Percentiles rank a stretch among this genome's conserved stretches.
Evolutionary conservation across 2,888 invertebrate species (phyloP).

Genomic region (Gastrophysa polygoni): DNA sequence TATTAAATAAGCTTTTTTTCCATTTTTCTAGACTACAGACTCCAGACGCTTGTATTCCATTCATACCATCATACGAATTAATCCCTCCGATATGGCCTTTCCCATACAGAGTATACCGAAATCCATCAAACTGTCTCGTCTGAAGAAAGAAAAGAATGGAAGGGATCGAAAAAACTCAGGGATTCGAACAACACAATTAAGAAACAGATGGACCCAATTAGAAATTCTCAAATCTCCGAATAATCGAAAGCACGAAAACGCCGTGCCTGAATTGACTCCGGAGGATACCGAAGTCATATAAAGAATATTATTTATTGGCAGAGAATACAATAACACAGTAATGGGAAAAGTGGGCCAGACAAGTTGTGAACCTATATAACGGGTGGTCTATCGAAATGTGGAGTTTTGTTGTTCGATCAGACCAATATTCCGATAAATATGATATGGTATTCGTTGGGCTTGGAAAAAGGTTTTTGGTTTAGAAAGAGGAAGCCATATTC

Average conservation of each 20-base stretch:
- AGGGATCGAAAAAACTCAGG: constrained; percentile 5
- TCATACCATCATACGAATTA: too few species aligned
- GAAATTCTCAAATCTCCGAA: constrained; percentile 49
- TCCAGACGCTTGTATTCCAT: too few species aligned
- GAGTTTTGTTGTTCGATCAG: too few species aligned
- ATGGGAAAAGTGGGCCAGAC: constrained; percentile 50
- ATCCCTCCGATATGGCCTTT: too few species aligned
- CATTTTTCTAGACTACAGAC: too few species aligned
- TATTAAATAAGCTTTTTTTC: too few species aligned
- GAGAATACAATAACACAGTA: constrained; percentile 57
- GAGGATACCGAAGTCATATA: constrained; percentile 52
- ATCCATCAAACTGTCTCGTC: neutral
- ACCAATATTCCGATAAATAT: constrained; percentile 10
- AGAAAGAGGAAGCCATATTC: too few species aligned
- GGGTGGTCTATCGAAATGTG: neutral
- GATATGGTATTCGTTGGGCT: too few species aligned
- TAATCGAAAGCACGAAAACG: constrained; percentile 52
- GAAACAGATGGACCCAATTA: constrained; percentile 54
- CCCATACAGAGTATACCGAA: neutral
- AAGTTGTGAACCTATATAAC: neutral
- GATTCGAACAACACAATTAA: constrained; percentile 47
- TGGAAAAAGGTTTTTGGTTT: too few species aligned
- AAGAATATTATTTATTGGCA: constrained; percentile 59
- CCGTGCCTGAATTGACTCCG: constrained; percentile 38
- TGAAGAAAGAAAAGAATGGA: neutral